These are phyloP conservation scores for Istiophorus platypterus DNA, from an alignment of 2,113 vertebrate species.

Conservation along the genomic window DNA sequence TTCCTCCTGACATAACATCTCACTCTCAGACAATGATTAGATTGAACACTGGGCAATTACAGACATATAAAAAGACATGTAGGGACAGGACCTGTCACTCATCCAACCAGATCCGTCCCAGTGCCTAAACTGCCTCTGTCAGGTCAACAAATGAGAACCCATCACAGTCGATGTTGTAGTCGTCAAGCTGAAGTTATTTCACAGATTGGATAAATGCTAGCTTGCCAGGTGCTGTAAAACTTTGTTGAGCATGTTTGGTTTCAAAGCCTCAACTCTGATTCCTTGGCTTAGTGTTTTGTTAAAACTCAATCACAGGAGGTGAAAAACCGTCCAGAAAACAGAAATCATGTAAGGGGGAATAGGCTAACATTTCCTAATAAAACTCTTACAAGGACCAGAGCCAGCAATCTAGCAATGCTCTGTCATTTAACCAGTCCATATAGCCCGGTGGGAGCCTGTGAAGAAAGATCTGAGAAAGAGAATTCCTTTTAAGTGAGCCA, in stretches of 20 bases:
- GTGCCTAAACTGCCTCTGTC: constrained; percentile 71
- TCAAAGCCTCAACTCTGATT: constrained; percentile 53
- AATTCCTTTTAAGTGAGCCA: constrained; percentile 68
- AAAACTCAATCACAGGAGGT: constrained; percentile 16
- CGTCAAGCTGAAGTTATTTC: constrained; percentile 61
- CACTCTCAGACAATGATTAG: constrained; percentile 64
- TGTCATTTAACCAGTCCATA: constrained; percentile 3
- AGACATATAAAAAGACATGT: constrained; percentile 40
- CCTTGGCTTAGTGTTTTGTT: constrained; percentile 19
- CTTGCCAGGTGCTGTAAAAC: constrained; percentile 62
- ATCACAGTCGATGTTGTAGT: constrained; percentile 68
- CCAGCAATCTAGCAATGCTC: constrained; percentile 9
- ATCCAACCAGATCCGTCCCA: constrained; percentile 59
- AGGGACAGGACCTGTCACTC: constrained; percentile 71
- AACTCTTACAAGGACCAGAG: constrained; percentile 21
- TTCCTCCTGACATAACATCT: constrained; percentile 68
- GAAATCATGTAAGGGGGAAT: constrained; percentile 14
- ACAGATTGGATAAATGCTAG: constrained; percentile 61
- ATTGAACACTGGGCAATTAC: constrained; percentile 61
- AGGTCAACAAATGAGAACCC: constrained; percentile 76
- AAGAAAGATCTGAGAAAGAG: constrained; percentile 61
- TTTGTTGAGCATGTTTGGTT: constrained; percentile 44
- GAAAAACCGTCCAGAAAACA: constrained; percentile 17
- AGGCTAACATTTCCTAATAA: constrained; percentile 38
- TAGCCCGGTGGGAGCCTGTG: constrained; percentile 40